A percentile compares a stretch with the other conserved stretches of the same genome.
Conservation (phyloP, 2,888 invertebrate species). For the Chouioia cunea region DNA sequence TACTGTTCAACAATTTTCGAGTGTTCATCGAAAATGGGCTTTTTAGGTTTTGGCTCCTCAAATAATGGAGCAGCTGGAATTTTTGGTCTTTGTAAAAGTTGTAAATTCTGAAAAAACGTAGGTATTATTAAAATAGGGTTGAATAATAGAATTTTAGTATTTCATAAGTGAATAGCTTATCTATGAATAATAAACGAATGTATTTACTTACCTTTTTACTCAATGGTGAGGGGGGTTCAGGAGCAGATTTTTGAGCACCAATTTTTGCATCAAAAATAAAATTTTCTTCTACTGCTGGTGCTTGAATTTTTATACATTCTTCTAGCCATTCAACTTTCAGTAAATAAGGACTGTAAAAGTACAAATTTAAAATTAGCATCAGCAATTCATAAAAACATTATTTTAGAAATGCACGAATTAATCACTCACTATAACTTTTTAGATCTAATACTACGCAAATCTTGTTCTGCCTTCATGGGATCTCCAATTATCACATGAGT, state of each 20-base stretch:
- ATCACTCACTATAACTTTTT: constrained; percentile 58
- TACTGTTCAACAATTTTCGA: constrained; percentile 61
- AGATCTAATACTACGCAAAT: constrained; percentile 67
- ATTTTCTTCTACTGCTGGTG: constrained; percentile 73
- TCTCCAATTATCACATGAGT: constrained; percentile 86
- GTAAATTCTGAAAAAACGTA: constrained; percentile 67
- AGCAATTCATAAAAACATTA: constrained; percentile 13
- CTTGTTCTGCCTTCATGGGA: constrained; percentile 67
- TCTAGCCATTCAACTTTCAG: constrained; percentile 83
- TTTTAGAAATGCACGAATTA: background rate
- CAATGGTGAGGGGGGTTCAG: constrained; percentile 73
- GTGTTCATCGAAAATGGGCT: constrained; percentile 49
- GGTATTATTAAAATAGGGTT: background rate
- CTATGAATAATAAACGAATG: background rate
- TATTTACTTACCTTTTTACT: constrained; percentile 72
- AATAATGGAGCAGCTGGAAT: constrained; percentile 64
- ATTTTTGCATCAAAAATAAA: constrained; percentile 56
- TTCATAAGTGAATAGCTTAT: background rate
- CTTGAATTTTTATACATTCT: constrained; percentile 77
- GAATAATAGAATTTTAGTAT: background rate
- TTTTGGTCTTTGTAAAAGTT: constrained; percentile 68
- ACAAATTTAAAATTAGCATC: constrained; percentile 10
- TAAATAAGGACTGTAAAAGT: constrained; percentile 71
- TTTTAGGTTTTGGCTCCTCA: constrained; percentile 38
- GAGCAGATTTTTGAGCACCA: constrained; percentile 54